phyloP scores from a whole-genome alignment of 2,113 vertebrate species.

The Thinocorus orbignyianus region DNA sequence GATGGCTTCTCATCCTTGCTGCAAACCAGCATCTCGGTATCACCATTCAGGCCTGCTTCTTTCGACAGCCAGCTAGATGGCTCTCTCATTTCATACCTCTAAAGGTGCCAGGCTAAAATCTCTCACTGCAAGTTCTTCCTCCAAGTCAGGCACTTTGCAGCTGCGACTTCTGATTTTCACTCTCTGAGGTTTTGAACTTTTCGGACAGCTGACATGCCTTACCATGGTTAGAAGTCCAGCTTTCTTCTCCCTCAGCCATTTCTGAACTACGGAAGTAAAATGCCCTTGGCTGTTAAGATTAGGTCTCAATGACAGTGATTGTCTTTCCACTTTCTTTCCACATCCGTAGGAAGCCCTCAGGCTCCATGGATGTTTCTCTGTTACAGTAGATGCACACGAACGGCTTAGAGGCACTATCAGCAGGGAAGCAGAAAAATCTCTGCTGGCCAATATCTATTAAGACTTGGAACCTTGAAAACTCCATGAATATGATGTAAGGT shows the following conservation, averaged over 20 bases:
- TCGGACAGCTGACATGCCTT: neutral
- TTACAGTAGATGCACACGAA: neutral
- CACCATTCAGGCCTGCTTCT: neutral
- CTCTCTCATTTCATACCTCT: neutral
- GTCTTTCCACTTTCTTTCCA: neutral
- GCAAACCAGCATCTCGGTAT: neutral
- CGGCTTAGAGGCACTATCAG: neutral
- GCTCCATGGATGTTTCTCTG: neutral
- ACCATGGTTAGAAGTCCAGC: neutral
- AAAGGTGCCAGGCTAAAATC: neutral
- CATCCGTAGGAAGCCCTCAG: neutral
- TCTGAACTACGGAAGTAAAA: neutral
- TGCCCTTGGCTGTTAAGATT: neutral
- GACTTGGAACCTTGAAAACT: neutral
- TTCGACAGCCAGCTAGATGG: neutral
- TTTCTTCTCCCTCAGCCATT: neutral
- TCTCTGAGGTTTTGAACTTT: neutral
- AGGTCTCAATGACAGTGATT: neutral
- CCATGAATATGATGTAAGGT: neutral
- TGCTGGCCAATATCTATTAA: neutral
- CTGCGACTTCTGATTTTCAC: neutral
- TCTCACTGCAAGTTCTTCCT: neutral
- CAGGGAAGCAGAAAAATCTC: neutral
- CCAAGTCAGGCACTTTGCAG: neutral
- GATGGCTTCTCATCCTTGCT: neutral